These are phyloP conservation scores for Pelodytes ibericus DNA, from an alignment of 2,797 vertebrate genomes.

Conservation along the genomic window DNA sequence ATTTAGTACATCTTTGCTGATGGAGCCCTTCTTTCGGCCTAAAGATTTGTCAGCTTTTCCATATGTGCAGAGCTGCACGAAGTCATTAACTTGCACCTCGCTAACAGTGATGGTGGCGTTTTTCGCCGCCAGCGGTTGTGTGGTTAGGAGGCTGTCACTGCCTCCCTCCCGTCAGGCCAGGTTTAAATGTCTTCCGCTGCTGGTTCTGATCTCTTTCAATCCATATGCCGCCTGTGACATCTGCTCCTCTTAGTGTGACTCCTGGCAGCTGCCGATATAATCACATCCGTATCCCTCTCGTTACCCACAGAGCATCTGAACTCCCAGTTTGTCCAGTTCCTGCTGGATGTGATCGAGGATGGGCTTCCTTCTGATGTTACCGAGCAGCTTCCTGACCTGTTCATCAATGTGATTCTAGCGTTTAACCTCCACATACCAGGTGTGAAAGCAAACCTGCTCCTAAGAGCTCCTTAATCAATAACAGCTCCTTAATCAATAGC, in stretches of 20 bases:
- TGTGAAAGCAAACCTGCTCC: slow-evolving; percentile 65
- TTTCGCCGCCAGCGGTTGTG: not conserved
- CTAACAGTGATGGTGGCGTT: not conserved
- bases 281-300: slow-evolving; percentile 31
- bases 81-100: not conserved
- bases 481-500: too few species aligned
- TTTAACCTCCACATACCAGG: slow-evolving; percentile 95
- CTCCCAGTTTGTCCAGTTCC: slow-evolving; percentile 86
- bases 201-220: slow-evolving; percentile 14
- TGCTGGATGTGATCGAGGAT: slow-evolving; percentile 90
- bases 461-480: too few species aligned
- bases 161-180: not conserved
- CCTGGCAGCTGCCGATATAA: slow-evolving; percentile 15
- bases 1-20: too few species aligned
- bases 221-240: slow-evolving; percentile 2
- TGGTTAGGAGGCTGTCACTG: not conserved
- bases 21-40: too few species aligned
- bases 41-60: too few species aligned
- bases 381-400: slow-evolving; percentile 93
- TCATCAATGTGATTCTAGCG: slow-evolving; percentile 89
- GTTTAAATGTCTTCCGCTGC: slow-evolving; percentile 2
- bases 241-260: slow-evolving; percentile 16
- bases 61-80: not conserved
- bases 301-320: slow-evolving; percentile 88
- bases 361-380: slow-evolving; percentile 89